Evolutionary conservation across 2,888 invertebrate genomes (phyloP).

Genomic region (Rotaria sp.): DNA sequence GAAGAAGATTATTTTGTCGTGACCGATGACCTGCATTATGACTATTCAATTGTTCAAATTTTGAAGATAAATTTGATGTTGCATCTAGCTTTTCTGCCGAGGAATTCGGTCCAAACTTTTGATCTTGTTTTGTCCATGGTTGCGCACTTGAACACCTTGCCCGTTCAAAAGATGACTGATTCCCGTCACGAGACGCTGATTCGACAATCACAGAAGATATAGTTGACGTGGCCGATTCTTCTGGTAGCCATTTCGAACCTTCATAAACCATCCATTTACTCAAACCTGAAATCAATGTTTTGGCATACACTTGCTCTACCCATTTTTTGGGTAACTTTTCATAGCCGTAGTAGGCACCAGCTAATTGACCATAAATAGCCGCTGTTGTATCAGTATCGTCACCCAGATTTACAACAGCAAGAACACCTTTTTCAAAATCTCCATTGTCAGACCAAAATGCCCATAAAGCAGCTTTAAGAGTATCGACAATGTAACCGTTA

Average conservation of each 20-base stretch:
- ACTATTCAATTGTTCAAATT: too few relatives aligned
- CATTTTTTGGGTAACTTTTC: background rate
- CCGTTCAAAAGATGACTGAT: too few relatives aligned
- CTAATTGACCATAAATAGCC: background rate
- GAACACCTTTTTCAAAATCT: background rate
- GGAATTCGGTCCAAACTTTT: too few relatives aligned
- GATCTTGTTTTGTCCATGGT: too few relatives aligned
- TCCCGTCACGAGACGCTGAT: background rate
- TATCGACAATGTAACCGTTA: background rate
- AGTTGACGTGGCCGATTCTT: background rate
- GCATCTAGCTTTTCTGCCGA: too few relatives aligned
- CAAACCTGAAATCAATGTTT: background rate
- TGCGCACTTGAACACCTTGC: too few relatives aligned
- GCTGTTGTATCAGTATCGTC: conserved; percentile 3
- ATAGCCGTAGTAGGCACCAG: background rate
- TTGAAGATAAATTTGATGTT: too few relatives aligned
- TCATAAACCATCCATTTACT: background rate
- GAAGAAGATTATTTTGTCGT: too few relatives aligned
- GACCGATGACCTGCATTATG: too few relatives aligned
- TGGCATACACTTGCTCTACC: background rate
- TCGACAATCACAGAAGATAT: background rate
- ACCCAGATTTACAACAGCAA: background rate
- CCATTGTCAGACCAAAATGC: background rate
- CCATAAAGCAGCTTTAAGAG: background rate
- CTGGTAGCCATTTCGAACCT: background rate